Percentiles rank a stretch among this genome's conserved stretches.
Evolutionary conservation across 2,797 vertebrate genomes (phyloP).

Genomic region (Cryptoprocta ferox): DNA sequence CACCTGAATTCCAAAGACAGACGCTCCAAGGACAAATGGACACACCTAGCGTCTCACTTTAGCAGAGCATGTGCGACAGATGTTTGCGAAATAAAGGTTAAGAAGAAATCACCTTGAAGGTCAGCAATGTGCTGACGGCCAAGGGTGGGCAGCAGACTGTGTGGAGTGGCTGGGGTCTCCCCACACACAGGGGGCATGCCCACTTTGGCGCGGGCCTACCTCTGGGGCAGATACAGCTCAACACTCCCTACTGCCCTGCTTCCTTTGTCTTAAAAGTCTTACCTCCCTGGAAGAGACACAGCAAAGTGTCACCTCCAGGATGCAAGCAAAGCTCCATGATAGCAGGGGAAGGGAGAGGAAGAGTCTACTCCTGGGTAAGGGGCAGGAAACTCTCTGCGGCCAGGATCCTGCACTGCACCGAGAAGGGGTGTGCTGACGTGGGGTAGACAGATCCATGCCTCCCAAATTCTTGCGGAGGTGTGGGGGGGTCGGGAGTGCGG

Average conservation of each 20-base stretch:
- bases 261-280: background rate
- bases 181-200: fast-evolving
- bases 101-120: background rate
- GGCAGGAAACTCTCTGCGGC: background rate
- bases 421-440: background rate
- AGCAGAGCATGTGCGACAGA: background rate
- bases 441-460: background rate
- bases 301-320: background rate
- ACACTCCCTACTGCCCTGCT: too few species aligned
- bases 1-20: background rate
- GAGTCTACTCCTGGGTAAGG: background rate
- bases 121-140: background rate
- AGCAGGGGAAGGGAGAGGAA: background rate
- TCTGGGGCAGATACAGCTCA: too few species aligned
- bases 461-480: background rate
- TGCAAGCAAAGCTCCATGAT: background rate
- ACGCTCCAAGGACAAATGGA: background rate
- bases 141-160: background rate
- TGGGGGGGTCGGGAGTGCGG: too few species aligned
- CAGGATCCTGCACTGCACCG: background rate
- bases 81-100: background rate
- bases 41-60: background rate
- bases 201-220: too few species aligned
- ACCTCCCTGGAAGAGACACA: background rate
- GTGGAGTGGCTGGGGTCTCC: background rate